phyloP scores from a whole-genome alignment of 2,888 invertebrate species.

The Polia nebulosa region DNA sequence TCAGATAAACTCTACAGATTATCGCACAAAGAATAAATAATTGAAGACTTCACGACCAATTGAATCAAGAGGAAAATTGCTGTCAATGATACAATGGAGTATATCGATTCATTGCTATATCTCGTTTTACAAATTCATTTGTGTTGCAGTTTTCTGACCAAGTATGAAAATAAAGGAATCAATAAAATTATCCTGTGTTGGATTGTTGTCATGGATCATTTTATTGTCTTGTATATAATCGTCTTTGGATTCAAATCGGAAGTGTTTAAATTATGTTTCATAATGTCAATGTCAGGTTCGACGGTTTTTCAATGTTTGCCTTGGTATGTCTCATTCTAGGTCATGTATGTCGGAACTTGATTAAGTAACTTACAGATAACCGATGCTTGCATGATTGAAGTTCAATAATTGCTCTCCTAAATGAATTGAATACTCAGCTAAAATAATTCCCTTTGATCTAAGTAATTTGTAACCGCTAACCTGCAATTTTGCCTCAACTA shows the following conservation, averaged over 20 bases:
- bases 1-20: constrained; percentile 10
- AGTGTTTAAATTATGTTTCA: constrained; percentile 17
- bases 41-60: constrained; percentile 16
- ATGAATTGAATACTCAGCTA: neutral
- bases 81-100: constrained; percentile 24
- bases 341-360: constrained; percentile 13
- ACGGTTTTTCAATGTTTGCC: neutral
- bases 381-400: too few relatives aligned
- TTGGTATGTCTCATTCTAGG: constrained; percentile 26
- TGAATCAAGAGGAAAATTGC: constrained; percentile 20
- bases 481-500: constrained; percentile 17
- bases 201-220: constrained; percentile 7
- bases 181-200: neutral
- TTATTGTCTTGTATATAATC: neutral
- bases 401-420: neutral
- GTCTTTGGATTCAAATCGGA: constrained; percentile 8
- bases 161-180: constrained; percentile 6
- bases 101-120: constrained; percentile 2
- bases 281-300: constrained; percentile 44
- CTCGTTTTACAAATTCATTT: constrained; percentile 10
- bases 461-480: neutral
- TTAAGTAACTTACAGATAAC: neutral
- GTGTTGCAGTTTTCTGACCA: constrained; percentile 12
- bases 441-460: neutral
- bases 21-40: constrained; percentile 14